Evolutionary conservation across 1,140 invertebrate genomes (phyloP).

Genomic region (Brachionus angularis): DNA sequence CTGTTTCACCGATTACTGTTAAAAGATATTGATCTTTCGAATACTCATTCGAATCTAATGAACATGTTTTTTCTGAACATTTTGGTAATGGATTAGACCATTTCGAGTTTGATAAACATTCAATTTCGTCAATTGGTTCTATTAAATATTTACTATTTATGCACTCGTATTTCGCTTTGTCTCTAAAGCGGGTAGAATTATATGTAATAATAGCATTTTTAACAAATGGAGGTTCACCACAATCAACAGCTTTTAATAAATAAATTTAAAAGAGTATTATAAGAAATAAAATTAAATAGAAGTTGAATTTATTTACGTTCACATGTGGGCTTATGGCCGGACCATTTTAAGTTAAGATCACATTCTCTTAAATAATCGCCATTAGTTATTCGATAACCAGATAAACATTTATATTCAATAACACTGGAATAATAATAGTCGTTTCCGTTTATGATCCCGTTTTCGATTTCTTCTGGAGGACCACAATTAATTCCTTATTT

Average conservation of each 20-base stretch:
- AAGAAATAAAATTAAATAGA: background rate
- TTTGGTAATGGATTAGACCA: background rate
- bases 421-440: constrained; percentile 39
- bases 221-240: constrained; percentile 22
- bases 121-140: background rate
- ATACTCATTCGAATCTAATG: background rate
- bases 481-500: constrained; percentile 27
- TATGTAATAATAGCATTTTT: constrained; percentile 15
- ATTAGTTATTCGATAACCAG: constrained; percentile 2
- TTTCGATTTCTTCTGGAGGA: constrained; percentile 10
- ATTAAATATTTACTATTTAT: background rate
- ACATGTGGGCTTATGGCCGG: constrained; percentile 7
- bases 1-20: background rate
- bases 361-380: constrained; percentile 37
- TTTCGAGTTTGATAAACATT: background rate
- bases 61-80: constrained; percentile 36
- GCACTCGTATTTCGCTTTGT: background rate
- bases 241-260: constrained; percentile 15
- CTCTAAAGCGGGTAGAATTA: constrained; percentile 1
- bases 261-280: background rate
- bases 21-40: background rate
- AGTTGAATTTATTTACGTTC: constrained; percentile 17
- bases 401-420: constrained; percentile 25
- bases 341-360: background rate
- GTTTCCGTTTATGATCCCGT: background rate